phyloP scores from a whole-genome alignment of 2,797 vertebrate species.

The Columba guinea region DNA sequence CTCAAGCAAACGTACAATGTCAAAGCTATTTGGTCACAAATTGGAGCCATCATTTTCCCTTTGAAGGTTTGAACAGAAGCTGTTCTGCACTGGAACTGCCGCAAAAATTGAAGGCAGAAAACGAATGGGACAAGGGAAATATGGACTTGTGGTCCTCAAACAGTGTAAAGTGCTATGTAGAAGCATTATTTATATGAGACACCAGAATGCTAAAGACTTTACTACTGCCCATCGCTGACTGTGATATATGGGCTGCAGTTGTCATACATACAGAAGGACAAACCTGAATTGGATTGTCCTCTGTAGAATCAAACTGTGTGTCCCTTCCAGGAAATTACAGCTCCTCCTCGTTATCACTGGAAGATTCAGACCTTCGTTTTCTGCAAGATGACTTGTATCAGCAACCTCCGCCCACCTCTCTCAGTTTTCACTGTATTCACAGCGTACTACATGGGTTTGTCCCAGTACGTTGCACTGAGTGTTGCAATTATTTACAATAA shows the following conservation, averaged over 20 bases:
- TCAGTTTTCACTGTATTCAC: background rate
- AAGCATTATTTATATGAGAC: conserved; percentile 35
- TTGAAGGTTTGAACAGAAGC: conserved; percentile 43
- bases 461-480: background rate
- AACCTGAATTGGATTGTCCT: conserved; percentile 15
- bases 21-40: conserved; percentile 65
- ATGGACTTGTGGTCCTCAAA: background rate
- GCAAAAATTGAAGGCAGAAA: conserved; percentile 54
- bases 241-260: background rate
- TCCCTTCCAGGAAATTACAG: background rate
- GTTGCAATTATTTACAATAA: background rate
- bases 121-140: conserved; percentile 43
- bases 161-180: conserved; percentile 7
- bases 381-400: background rate
- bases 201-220: background rate
- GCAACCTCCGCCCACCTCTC: background rate
- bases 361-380: background rate
- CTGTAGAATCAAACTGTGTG: background rate
- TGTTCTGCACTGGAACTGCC: conserved; percentile 45
- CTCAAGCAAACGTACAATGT: conserved; percentile 39
- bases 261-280: background rate
- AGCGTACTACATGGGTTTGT: background rate
- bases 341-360: background rate
- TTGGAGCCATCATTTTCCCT: conserved; percentile 56
- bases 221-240: background rate